phyloP scores from a whole-genome alignment of 2,113 vertebrate genomes.

The Oreotrochilus melanogaster region DNA sequence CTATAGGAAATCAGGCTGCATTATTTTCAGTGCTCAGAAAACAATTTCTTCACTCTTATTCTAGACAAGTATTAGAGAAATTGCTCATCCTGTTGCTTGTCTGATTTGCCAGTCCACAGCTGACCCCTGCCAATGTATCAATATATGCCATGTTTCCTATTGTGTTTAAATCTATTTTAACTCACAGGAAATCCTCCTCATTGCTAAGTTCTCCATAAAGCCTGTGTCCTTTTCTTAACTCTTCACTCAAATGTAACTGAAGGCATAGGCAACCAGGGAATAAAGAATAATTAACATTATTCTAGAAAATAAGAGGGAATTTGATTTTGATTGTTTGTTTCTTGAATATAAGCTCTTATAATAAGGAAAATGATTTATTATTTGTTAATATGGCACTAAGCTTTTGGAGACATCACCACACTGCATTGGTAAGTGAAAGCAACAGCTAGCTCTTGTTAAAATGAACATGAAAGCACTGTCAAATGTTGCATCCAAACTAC shows the following conservation, averaged over 20 bases:
- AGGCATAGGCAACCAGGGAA: neutral
- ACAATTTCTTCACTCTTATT: neutral
- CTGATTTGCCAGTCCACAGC: neutral
- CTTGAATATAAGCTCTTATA: neutral
- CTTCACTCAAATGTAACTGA: neutral
- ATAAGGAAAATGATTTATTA: neutral
- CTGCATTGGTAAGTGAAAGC: neutral
- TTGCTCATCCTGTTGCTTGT: neutral
- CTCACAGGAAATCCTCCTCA: neutral
- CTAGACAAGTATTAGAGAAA: neutral
- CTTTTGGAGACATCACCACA: neutral
- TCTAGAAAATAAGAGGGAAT: neutral
- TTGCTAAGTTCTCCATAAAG: neutral
- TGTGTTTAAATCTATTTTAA: slow-evolving; percentile 42
- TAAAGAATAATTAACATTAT: neutral
- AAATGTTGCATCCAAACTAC: neutral
- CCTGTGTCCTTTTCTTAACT: neutral
- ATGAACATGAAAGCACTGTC: neutral
- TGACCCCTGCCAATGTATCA: neutral
- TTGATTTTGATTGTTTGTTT: neutral
- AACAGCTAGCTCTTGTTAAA: neutral
- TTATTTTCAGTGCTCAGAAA: neutral
- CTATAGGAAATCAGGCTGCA: neutral
- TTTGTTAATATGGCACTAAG: neutral
- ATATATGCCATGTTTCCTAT: neutral